Conservation (phyloP, 2,888 invertebrate species). For the Drosophila setosimentum region DNA sequence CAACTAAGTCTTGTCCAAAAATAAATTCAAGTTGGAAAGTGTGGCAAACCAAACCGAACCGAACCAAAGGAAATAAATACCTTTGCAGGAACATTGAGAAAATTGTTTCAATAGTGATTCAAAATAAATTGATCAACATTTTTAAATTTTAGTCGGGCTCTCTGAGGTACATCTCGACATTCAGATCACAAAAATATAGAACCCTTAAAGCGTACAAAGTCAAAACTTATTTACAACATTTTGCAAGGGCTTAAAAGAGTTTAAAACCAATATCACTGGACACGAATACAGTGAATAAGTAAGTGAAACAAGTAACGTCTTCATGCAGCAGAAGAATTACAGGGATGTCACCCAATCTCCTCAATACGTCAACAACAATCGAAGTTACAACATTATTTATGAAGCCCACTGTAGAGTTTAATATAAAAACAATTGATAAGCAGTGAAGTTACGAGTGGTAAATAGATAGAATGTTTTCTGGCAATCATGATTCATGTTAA, state of each 20-base stretch:
- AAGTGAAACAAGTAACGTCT: no score
- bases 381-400: constrained; percentile 5
- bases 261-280: not conserved
- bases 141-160: not conserved
- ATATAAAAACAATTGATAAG: not conserved
- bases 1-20: not conserved
- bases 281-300: not conserved
- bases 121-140: not conserved
- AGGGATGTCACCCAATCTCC: not conserved
- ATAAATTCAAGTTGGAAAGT: not conserved
- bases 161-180: no score
- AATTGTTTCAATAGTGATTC: not conserved
- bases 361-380: not conserved
- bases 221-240: not conserved
- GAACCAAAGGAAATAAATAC: constrained; percentile 17
- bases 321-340: not conserved
- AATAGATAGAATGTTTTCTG: constrained; percentile 41
- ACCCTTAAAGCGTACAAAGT: constrained; percentile 1
- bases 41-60: constrained; percentile 13
- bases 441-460: not conserved
- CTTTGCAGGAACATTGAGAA: constrained; percentile 2
- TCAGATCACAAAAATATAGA: not conserved
- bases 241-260: constrained; percentile 8
- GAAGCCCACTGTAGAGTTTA: constrained; percentile 9
- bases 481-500: constrained; percentile 58